Base-by-base conservation (phyloP, 1,140 invertebrate genomes). In the Caenorhabditis brenneri region DNA sequence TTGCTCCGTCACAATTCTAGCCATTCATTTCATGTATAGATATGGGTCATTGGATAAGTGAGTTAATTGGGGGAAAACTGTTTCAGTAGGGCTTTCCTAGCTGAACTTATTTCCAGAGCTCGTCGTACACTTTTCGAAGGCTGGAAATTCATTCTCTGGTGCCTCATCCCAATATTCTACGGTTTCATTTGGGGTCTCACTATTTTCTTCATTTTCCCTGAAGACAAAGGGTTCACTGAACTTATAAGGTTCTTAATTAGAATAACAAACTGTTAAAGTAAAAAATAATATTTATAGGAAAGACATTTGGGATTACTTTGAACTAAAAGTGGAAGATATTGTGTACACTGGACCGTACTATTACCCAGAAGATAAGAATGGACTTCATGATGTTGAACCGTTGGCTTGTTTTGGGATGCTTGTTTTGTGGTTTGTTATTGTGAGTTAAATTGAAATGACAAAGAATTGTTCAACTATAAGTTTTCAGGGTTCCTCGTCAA, bases 271-370 rank as follows among this genome's bases (percentile, higher is more conserved):
- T 12, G 3, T 51, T 6, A n/a, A 22, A 51, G n/a, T 51, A 58
- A 58, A 7, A 15, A 31, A 1, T 58, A n/a, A n/a, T 29, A 2
- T 29, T 33, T 65, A 15, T 36, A 65, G 58, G 24, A 65, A 65
- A 65, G 58, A 65, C 29, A 65, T 65, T 19, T 65, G 58, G 58
- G 58, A 65, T 36, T 65, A 65, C 19, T 36, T 65, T 36, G 58
- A 55, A 55, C 27, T 55, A 0, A 65, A 36, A 16, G 31, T 65
- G 3, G 31, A 33, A 33, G 58, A 65, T 19, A 65, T 65, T 65
- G 29, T 60, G 19, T 65, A 55, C 24, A 55, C 53, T 55, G 53
- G 53, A 24, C 53, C 53, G 4, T 55, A 55, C 27, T 55, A 55
- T 29, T 55, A 55, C 53, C 53, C 53, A 29, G 53, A 55, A 29